Conservation (phyloP, 2,113 vertebrate genomes). For the Oceanites oceanicus region DNA sequence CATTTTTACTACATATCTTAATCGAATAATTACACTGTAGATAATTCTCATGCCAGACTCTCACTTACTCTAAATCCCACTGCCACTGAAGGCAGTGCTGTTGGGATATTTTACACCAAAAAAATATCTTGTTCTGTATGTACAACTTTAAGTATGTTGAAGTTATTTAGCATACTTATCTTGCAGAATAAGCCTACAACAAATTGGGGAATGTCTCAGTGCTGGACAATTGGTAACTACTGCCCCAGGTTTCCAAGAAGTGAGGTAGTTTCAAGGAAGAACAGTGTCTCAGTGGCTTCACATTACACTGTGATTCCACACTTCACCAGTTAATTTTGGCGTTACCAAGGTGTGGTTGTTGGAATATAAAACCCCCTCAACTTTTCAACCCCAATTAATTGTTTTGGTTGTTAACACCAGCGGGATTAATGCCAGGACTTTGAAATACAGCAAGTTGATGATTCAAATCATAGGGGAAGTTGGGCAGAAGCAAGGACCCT, state of each 20-base stretch:
- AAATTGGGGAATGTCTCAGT: not conserved
- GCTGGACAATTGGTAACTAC: not conserved
- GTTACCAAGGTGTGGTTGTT: not conserved
- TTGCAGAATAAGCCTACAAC: not conserved
- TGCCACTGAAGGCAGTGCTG: not conserved
- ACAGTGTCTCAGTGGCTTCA: not conserved
- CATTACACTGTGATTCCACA: not conserved
- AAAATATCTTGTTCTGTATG: not conserved
- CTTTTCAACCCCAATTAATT: not conserved
- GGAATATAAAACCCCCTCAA: not conserved
- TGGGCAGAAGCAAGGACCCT: not conserved
- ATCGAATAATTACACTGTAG: not conserved
- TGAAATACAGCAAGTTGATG: not conserved
- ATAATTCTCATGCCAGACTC: not conserved
- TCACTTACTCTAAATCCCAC: not conserved
- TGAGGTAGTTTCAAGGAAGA: not conserved
- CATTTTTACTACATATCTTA: not conserved
- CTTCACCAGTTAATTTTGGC: not conserved
- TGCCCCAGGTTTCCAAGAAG: not conserved
- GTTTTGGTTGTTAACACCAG: not conserved
- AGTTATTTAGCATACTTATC: not conserved
- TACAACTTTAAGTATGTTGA: not conserved
- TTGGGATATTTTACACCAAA: not conserved
- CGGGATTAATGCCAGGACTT: not conserved
- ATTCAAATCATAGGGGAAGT: not conserved